Conservation (phyloP, 1,140 invertebrate genomes). For the Heterodera carotae region DNA sequence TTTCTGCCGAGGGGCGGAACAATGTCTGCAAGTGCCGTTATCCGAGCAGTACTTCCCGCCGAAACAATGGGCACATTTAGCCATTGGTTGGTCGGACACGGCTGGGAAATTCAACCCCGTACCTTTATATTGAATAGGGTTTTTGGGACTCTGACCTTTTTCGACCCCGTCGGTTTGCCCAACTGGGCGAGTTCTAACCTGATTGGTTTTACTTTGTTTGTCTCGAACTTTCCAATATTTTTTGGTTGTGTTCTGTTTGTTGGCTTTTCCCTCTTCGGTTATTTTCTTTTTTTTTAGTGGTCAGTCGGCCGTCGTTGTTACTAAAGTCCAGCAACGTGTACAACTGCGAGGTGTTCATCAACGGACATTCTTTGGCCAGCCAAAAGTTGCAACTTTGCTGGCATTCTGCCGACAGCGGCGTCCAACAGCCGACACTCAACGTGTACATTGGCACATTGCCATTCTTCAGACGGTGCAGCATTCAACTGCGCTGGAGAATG, state of each 20-base stretch:
- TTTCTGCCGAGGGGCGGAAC: constrained; percentile 40
- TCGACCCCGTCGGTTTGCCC: too few species aligned
- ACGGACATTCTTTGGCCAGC: constrained; percentile 51
- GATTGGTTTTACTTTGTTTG: too few species aligned
- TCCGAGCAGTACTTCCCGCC: constrained; percentile 48
- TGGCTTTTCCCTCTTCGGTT: constrained; percentile 26
- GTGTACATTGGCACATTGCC: constrained; percentile 81
- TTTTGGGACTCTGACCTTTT: too few species aligned
- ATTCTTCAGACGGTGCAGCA: constrained; percentile 79
- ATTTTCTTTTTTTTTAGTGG: constrained; percentile 27
- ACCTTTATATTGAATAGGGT: too few species aligned
- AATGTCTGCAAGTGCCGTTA: constrained; percentile 40
- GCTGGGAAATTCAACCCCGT: too few species aligned
- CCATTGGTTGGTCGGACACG: constrained; percentile 54
- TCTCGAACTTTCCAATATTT: too few species aligned
- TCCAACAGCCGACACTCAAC: constrained; percentile 70
- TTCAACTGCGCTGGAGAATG: constrained; percentile 55
- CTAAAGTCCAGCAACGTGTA: constrained; percentile 36
- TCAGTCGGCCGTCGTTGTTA: constrained; percentile 38
- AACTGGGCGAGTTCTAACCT: too few species aligned
- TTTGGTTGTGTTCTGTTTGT: too few species aligned
- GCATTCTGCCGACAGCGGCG: constrained; percentile 78
- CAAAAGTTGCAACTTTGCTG: constrained; percentile 77
- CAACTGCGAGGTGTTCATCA: constrained; percentile 56
- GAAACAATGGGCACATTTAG: constrained; percentile 61